phyloP scores from a whole-genome alignment of 1,140 invertebrate genomes.

The Latrodectus geometricus region DNA sequence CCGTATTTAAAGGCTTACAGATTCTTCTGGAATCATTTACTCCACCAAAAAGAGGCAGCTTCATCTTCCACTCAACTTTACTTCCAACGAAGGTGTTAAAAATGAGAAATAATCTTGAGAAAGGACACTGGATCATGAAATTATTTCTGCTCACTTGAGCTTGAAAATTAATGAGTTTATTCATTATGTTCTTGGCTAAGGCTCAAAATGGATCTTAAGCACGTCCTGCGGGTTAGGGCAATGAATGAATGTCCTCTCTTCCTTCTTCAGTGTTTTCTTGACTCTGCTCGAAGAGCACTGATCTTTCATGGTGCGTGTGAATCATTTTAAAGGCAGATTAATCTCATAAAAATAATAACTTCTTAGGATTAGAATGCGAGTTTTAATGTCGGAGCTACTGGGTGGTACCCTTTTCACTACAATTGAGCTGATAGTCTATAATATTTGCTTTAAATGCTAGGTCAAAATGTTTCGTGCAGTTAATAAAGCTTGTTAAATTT shows the following conservation, averaged over 20 bases:
- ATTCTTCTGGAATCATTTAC: conserved; percentile 12
- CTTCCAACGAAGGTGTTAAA: conserved; percentile 27
- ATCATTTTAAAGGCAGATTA: conserved; percentile 12
- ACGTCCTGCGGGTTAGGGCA: conserved; percentile 7
- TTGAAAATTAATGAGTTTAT: conserved; percentile 44
- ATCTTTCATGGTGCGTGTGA: not conserved
- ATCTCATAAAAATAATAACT: not conserved
- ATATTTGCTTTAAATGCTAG: no score
- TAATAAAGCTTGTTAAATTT: no score
- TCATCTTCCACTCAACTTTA: conserved; percentile 13
- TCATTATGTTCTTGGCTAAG: conserved; percentile 18
- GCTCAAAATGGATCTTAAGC: conserved; percentile 28
- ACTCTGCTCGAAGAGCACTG: conserved; percentile 31
- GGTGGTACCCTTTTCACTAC: not conserved
- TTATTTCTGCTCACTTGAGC: conserved; percentile 43
- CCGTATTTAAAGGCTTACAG: conserved; percentile 29
- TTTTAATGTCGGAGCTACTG: not conserved
- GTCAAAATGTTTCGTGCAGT: no score
- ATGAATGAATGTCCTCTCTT: conserved; percentile 9
- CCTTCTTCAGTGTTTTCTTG: conserved; percentile 14
- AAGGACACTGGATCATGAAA: conserved; percentile 35
- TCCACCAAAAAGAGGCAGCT: not conserved
- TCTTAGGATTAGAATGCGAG: not conserved
- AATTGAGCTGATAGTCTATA: no score
- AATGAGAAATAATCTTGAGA: conserved; percentile 42